Evolutionary conservation across 2,113 vertebrate species (phyloP).

Genomic region (Verasper variegatus): DNA sequence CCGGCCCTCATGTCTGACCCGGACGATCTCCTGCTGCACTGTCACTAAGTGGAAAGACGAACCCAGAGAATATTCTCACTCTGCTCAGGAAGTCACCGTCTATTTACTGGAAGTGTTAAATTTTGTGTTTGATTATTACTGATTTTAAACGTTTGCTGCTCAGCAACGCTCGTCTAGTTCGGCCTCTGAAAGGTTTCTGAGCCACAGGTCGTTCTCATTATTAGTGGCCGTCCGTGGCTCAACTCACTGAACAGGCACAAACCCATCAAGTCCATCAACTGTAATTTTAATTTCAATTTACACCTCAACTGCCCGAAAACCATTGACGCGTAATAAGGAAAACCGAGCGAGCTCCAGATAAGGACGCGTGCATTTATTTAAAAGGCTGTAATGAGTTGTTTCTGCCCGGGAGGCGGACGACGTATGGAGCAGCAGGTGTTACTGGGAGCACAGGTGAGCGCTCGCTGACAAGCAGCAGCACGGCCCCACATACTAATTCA

Average conservation of each 20-base stretch:
- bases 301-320: neutral
- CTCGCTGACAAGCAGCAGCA: neutral
- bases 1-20: no score
- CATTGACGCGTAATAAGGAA: neutral
- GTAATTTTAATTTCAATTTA: constrained; percentile 37
- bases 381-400: constrained; percentile 15
- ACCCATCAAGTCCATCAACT: constrained; percentile 21
- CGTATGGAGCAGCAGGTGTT: neutral
- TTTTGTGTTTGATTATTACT: no score
- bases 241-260: neutral
- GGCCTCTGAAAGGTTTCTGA: no score
- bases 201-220: neutral
- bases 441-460: constrained; percentile 11
- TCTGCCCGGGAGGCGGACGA: neutral
- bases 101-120: no score
- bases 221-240: neutral
- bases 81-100: no score
- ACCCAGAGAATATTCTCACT: no score
- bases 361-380: constrained; percentile 17
- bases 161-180: no score
- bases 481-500: neutral
- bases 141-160: no score
- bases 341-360: neutral
- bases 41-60: no score
- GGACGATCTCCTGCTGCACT: no score